Evolutionary conservation across 2,113 vertebrate genomes (phyloP).

Genomic region (Neogobius melanostomus): DNA sequence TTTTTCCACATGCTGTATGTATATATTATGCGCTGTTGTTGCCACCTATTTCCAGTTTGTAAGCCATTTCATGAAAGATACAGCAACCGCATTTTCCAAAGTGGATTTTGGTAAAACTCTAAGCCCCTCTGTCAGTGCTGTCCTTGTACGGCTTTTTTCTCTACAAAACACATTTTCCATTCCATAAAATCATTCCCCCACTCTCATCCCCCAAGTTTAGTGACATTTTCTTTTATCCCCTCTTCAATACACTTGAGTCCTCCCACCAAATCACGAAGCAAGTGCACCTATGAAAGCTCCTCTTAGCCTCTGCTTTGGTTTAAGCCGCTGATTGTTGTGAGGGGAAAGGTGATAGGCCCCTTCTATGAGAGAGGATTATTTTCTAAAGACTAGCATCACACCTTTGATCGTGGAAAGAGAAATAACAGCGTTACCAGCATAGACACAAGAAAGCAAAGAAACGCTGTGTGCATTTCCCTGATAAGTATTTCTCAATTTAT

Average conservation of each 20-base stretch:
- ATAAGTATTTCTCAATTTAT: too few relatives aligned
- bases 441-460: not conserved
- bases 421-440: constrained; percentile 16
- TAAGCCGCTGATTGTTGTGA: constrained; percentile 35
- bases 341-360: constrained; percentile 29
- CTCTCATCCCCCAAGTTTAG: constrained; percentile 35
- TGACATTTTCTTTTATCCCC: constrained; percentile 49
- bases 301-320: constrained; percentile 37
- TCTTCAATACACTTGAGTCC: constrained; percentile 23
- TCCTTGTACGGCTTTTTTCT: constrained; percentile 19
- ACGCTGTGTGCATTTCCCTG: not conserved
- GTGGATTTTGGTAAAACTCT: constrained; percentile 14
- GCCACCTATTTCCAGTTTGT: not conserved
- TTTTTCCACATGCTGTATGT: not conserved
- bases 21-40: not conserved
- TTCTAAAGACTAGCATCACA: constrained; percentile 57
- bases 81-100: constrained; percentile 11
- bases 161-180: constrained; percentile 24
- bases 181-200: constrained; percentile 23
- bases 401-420: constrained; percentile 45
- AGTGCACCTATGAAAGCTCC: constrained; percentile 34
- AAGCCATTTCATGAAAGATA: constrained; percentile 19
- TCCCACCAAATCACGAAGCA: constrained; percentile 27
- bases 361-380: constrained; percentile 56
- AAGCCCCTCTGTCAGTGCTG: not conserved